Percentiles rank a stretch among this genome's conserved stretches.
Evolutionary conservation across 2,888 invertebrate genomes (phyloP).

Genomic region (Fissipunctia ypsillon): DNA sequence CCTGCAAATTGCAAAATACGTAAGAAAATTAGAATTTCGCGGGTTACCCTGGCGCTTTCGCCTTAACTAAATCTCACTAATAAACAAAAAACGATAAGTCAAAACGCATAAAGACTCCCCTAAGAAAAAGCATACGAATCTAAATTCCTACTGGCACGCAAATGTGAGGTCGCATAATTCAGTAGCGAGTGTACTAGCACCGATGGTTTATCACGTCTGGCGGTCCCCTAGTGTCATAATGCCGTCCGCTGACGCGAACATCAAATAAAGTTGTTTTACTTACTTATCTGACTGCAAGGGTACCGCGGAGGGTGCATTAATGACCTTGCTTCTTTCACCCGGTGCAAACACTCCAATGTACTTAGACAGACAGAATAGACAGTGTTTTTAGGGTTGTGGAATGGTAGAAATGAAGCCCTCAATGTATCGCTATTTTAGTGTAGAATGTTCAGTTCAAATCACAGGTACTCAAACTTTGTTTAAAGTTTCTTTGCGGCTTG

Average conservation of each 20-base stretch:
- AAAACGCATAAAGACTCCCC: constrained; percentile 43
- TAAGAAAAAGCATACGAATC: constrained; percentile 64
- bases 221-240: constrained; percentile 77
- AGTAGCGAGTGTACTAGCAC: constrained; percentile 36
- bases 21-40: too few species aligned
- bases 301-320: constrained; percentile 85
- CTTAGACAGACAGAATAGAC: constrained; percentile 59
- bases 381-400: constrained; percentile 66
- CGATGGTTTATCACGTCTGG: constrained; percentile 76
- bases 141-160: constrained; percentile 72
- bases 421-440: background rate
- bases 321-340: constrained; percentile 76
- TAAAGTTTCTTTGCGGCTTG: background rate
- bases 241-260: constrained; percentile 83
- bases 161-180: constrained; percentile 68
- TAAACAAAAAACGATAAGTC: constrained; percentile 17
- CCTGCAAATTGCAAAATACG: too few species aligned
- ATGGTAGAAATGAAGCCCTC: constrained; percentile 17
- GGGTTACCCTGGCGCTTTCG: too few species aligned
- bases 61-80: constrained; percentile 3
- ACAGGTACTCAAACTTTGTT: background rate
- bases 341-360: constrained; percentile 72
- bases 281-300: constrained; percentile 83
- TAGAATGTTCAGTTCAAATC: background rate
- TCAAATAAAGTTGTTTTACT: constrained; percentile 90